phyloP scores from a whole-genome alignment of 2,888 invertebrate genomes.

The Cremastinae sp. region DNA sequence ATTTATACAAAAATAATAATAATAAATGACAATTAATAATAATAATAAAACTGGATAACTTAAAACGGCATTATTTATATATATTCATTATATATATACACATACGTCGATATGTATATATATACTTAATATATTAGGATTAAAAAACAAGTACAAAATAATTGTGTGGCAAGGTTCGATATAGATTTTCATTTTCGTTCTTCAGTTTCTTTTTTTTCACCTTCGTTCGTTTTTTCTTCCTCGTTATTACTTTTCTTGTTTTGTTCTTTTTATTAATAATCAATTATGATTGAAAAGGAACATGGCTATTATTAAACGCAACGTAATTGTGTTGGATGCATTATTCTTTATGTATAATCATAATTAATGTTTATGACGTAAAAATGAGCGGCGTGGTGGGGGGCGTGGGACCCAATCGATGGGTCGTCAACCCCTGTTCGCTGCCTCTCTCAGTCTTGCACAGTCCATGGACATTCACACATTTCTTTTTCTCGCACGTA shows the following conservation, averaged over 20 bases:
- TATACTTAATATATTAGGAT: slow-evolving; percentile 69
- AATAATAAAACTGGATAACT: slow-evolving; percentile 68
- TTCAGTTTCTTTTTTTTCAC: slow-evolving; percentile 37
- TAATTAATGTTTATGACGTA: slow-evolving; percentile 75
- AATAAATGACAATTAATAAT: slow-evolving; percentile 57
- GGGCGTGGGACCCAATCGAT: slow-evolving; percentile 69
- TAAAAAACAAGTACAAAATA: slow-evolving; percentile 77
- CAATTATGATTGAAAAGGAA: slow-evolving; percentile 73
- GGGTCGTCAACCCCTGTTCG: slow-evolving; percentile 72
- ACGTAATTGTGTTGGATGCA: slow-evolving; percentile 71
- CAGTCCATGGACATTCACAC: slow-evolving; percentile 73
- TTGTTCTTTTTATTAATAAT: slow-evolving; percentile 63
- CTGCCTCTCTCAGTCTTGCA: slow-evolving; percentile 77
- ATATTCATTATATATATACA: slow-evolving; percentile 65
- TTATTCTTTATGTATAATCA: slow-evolving; percentile 72
- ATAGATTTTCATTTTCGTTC: slow-evolving; percentile 65
- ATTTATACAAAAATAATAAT: slow-evolving; percentile 79
- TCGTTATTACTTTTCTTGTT: slow-evolving; percentile 21
- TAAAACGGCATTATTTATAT: slow-evolving; percentile 70
- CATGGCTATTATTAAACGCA: slow-evolving; percentile 75
- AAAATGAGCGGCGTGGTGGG: slow-evolving; percentile 73
- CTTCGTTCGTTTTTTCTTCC: slow-evolving; percentile 40
- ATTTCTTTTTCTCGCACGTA: slow-evolving; percentile 60
- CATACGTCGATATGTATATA: slow-evolving; percentile 53
- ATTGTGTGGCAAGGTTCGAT: slow-evolving; percentile 74